Base-by-base conservation (phyloP, 2,113 vertebrate genomes). In the Callospermophilus lateralis region DNA sequence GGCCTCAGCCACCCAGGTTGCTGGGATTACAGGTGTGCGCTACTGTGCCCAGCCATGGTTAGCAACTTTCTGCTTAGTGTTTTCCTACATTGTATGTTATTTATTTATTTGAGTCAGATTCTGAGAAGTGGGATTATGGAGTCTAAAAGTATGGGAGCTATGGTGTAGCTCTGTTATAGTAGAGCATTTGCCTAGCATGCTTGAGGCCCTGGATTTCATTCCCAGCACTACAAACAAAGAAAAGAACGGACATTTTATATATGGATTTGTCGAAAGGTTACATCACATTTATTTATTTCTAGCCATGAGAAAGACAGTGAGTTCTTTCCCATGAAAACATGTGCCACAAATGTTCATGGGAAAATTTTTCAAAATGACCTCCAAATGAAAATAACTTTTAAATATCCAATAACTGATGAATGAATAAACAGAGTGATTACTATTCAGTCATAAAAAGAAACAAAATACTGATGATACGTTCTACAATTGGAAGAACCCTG, bases 71-170 rank as follows among this genome's bases (percentile, higher is more conserved):
- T 89, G 68, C 53, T 20, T 92, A 32, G 48, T 63, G 39, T 32
- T 78, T 93, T 92, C 30, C 13, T 26, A 26, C 45, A 8, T 37
- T 67, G 42, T 72, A 8, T 80, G 42, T 61, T 78, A 42, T 37
- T 68, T 88, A 77, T 79, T 92, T 90, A 68, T 70, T 84, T 93
- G 73, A 85, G 81, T 51, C 37, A 28, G 32, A 61, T 85, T 89
- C 87, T 85, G 53, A 93, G 86, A 89, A 91, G 34, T 51, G 51
- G 51, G 51, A 53, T 53, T 53, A 15, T 53, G 24, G 37, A 73
- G 13, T 84, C 63, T 26, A 58, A 85, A 93, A 89, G 42, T 24
- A 15, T 3, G 73, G 48, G 24, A 12, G 72, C 26, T 78, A 15
- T 32, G 51, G 15, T 26, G 68, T 42, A 22, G 12, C 11, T 55